phyloP scores from a whole-genome alignment of 2,797 vertebrate genomes.

The Thripadectes ignobilis region DNA sequence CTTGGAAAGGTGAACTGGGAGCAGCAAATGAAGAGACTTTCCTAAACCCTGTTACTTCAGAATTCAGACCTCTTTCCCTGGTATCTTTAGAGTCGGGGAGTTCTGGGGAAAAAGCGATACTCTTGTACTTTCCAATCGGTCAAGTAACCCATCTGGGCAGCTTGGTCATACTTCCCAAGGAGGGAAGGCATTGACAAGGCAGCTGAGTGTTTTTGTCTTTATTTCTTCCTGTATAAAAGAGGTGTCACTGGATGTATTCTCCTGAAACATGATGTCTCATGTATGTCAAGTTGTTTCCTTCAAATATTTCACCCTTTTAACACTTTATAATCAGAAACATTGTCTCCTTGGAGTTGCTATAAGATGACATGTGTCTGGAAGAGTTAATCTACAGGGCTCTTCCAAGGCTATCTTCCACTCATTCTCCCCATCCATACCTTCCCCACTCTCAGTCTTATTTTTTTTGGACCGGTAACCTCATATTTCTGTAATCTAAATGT shows the following conservation, averaged over 20 bases:
- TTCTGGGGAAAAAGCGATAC: not conserved
- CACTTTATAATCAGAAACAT: not conserved
- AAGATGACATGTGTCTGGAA: not conserved
- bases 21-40: not conserved
- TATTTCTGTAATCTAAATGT: conserved; percentile 54
- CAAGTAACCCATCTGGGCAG: not conserved
- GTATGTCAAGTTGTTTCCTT: not conserved
- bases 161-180: not conserved
- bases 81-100: not conserved
- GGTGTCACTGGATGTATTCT: not conserved
- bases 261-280: not conserved
- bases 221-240: not conserved
- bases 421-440: not conserved
- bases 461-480: not conserved
- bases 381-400: not conserved
- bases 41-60: not conserved
- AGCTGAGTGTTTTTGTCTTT: not conserved
- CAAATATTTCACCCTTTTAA: not conserved
- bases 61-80: not conserved
- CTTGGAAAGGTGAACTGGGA: not conserved
- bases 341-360: not conserved
- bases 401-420: not conserved
- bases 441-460: not conserved
- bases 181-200: not conserved
- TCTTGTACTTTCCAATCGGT: not conserved